These are phyloP conservation scores for Lates calcarifer DNA, from an alignment of 2,113 vertebrate genomes.

Conservation along the genomic window DNA sequence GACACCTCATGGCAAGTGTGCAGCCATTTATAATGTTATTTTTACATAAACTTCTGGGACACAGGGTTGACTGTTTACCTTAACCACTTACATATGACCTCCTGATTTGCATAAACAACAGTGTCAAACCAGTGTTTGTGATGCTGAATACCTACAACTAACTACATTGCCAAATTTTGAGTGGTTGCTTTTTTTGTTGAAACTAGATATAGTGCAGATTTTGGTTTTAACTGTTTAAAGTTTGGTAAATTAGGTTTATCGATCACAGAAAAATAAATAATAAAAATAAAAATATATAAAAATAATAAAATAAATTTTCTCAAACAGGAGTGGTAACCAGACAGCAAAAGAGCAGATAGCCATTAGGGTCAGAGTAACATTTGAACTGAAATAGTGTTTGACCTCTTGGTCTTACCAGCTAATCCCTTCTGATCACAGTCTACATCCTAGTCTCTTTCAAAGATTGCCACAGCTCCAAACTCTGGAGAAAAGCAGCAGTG, in stretches of 20 bases:
- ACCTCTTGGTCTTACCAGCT: slow-evolving; percentile 18
- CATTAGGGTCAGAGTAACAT: not conserved
- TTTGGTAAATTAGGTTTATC: not conserved
- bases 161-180: not conserved
- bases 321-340: not conserved
- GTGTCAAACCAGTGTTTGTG: not conserved
- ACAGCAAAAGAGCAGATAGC: not conserved
- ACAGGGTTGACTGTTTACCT: not conserved
- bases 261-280: not conserved
- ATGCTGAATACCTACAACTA: not conserved
- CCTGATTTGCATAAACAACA: not conserved
- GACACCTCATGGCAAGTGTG: not conserved
- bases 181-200: not conserved
- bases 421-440: slow-evolving; percentile 12
- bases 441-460: not conserved
- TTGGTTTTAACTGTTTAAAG: not conserved
- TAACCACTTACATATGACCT: not conserved
- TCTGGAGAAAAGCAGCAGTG: not conserved
- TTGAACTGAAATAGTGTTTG: slow-evolving; percentile 13
- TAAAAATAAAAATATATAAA: too few relatives aligned
- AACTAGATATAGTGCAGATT: not conserved
- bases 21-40: not conserved
- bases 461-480: slow-evolving; percentile 13
- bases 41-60: not conserved
- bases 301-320: too few relatives aligned